Conservation (phyloP, 92 coral and sea anemone species). For the Virgularia gustaviana region DNA sequence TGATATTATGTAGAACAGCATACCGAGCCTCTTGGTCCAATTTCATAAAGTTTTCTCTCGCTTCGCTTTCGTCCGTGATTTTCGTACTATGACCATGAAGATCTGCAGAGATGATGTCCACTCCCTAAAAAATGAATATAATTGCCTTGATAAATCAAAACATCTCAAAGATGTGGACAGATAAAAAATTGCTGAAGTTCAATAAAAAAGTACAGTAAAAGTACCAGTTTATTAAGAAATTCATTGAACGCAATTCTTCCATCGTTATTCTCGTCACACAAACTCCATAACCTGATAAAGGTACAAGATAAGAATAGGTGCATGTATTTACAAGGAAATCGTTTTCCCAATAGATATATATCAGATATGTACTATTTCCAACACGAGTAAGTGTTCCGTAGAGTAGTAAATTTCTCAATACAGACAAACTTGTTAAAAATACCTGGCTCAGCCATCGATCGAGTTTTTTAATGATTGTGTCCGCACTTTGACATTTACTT, state of each 20-base stretch:
- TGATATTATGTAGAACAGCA: not conserved
- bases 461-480: no score
- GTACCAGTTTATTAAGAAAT: conserved; percentile 78
- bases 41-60: conserved; percentile 78
- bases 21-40: conserved; percentile 70
- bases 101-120: conserved; percentile 84
- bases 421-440: no score
- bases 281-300: conserved; percentile 80
- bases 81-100: conserved; percentile 84
- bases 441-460: no score
- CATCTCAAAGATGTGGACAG: not conserved
- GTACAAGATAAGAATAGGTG: no score
- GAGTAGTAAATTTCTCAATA: no score
- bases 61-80: conserved; percentile 89
- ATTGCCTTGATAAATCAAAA: not conserved
- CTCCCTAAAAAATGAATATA: conserved; percentile 56
- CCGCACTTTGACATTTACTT: no score
- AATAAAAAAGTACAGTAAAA: not conserved
- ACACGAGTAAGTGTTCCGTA: no score
- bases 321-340: not conserved
- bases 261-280: conserved; percentile 75
- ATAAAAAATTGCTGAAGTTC: not conserved
- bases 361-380: no score
- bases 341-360: not conserved
- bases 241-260: conserved; percentile 81